Conservation (phyloP, 2,113 vertebrate genomes). For the Microtus ochrogaster region DNA sequence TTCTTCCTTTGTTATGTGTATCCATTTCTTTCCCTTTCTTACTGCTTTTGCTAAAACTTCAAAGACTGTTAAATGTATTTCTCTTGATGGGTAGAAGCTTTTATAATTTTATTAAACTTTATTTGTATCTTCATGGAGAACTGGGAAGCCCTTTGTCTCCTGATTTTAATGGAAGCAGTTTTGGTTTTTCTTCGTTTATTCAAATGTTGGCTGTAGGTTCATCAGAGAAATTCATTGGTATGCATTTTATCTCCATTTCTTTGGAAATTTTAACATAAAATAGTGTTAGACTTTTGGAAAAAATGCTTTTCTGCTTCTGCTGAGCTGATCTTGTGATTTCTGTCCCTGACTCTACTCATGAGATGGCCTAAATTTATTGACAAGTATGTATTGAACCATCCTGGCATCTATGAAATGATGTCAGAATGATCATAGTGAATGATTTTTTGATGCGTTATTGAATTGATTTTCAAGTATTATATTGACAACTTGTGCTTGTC, state of each 20-base stretch:
- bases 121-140: not conserved
- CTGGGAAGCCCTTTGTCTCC: not conserved
- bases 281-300: not conserved
- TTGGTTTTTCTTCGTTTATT: not conserved
- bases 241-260: not conserved
- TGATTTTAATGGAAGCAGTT: not conserved
- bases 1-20: not conserved
- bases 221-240: not conserved
- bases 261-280: not conserved
- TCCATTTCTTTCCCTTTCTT: not conserved
- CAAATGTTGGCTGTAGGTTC: not conserved
- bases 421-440: not conserved
- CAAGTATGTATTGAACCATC: not conserved
- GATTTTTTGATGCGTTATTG: not conserved
- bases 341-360: not conserved
- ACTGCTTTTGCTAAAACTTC: not conserved
- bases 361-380: not conserved
- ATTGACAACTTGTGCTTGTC: not conserved
- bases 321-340: not conserved
- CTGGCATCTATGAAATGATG: not conserved
- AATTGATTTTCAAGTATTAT: not conserved
- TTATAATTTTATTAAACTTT: not conserved
- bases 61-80: not conserved
- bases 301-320: not conserved
- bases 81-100: fast-evolving